Evolutionary conservation across 1,140 invertebrate species (phyloP).

Genomic region (Macrobrachium nipponense): DNA sequence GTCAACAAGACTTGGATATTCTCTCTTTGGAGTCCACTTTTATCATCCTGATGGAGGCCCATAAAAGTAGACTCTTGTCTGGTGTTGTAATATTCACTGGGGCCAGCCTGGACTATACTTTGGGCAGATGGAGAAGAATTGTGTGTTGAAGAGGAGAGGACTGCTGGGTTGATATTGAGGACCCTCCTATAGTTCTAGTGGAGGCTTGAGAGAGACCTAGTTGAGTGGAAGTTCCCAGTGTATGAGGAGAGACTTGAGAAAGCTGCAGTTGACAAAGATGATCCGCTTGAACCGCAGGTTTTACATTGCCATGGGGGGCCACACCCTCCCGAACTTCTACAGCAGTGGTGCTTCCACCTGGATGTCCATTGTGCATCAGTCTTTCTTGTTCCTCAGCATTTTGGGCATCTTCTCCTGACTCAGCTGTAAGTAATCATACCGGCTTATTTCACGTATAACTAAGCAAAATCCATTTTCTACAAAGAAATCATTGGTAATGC

Average conservation of each 20-base stretch:
- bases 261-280: conserved; percentile 39
- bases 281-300: background rate
- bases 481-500: too few relatives aligned
- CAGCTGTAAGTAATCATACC: background rate
- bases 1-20: conserved; percentile 84
- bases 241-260: conserved; percentile 52
- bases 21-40: conserved; percentile 65
- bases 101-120: conserved; percentile 30
- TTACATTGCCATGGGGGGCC: background rate
- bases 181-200: conserved; percentile 44
- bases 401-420: conserved; percentile 29
- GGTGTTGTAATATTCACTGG: conserved; percentile 12
- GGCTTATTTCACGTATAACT: background rate
- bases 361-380: conserved; percentile 37
- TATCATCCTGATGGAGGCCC: conserved; percentile 22
- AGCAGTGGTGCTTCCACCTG: conserved; percentile 8
- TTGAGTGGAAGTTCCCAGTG: conserved; percentile 46
- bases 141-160: conserved; percentile 40
- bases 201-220: conserved; percentile 49
- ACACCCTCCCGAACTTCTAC: background rate
- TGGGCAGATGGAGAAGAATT: conserved; percentile 51
- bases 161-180: conserved; percentile 43
- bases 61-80: background rate
- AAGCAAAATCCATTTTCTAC: background rate
- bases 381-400: conserved; percentile 42